Conservation (phyloP, 2,113 vertebrate genomes). For the Petroica traversi region DNA sequence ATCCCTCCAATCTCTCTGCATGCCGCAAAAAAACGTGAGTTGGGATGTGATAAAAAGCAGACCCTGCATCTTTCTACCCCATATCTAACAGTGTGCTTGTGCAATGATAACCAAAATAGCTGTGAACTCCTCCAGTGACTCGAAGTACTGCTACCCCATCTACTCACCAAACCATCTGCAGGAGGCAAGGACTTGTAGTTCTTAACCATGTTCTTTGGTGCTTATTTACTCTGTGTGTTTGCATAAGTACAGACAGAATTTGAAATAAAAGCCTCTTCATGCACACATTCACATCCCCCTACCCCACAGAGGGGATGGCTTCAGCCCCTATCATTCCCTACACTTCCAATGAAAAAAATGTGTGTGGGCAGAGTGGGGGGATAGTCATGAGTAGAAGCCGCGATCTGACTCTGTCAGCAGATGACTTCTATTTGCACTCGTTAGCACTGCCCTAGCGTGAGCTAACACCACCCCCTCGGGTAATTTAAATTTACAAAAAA, state of each 20-base stretch:
- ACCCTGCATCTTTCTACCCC: not conserved
- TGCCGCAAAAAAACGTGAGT: rapidly evolving
- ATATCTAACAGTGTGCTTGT: not conserved
- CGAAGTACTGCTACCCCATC: not conserved
- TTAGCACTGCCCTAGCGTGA: slow-evolving; percentile 77
- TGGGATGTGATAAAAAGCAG: not conserved
- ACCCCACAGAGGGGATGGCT: not conserved
- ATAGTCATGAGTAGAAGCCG: slow-evolving; percentile 38
- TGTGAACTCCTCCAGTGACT: not conserved
- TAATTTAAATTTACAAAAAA: slow-evolving; percentile 79
- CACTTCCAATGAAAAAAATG: not conserved
- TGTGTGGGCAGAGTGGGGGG: not conserved
- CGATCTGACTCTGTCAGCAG: slow-evolving; percentile 68
- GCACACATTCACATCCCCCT: not conserved
- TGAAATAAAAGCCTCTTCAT: not conserved
- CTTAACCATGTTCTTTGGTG: not conserved
- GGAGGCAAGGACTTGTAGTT: not conserved
- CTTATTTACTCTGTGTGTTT: not conserved
- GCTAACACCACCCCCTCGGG: slow-evolving; percentile 79
- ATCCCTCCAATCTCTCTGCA: not conserved
- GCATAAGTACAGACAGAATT: not conserved
- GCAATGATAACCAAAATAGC: not conserved
- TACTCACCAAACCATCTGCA: not conserved
- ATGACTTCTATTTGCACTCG: slow-evolving; percentile 79
- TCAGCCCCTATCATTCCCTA: not conserved